Conservation (phyloP, 2,113 vertebrate genomes). For the Bucco capensis region DNA sequence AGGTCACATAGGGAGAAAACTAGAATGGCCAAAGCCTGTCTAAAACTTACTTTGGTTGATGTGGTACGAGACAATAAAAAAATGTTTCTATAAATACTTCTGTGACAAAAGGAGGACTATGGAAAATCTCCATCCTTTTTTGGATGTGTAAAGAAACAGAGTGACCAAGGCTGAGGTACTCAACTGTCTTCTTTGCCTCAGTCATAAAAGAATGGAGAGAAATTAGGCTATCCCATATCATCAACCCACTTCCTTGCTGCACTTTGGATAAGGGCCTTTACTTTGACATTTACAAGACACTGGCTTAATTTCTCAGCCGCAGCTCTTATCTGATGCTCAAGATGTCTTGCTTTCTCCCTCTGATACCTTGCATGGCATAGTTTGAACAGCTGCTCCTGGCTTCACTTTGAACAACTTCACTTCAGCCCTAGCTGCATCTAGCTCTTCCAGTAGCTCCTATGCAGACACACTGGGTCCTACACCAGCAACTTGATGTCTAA, state of each 20-base stretch:
- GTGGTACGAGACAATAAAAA: too few species aligned
- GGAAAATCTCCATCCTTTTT: too few species aligned
- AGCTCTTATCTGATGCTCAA: neutral
- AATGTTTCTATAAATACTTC: too few species aligned
- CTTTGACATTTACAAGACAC: neutral
- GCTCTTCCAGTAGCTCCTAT: neutral
- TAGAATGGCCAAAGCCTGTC: too few species aligned
- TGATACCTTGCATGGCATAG: rapidly evolving
- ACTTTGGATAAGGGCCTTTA: neutral
- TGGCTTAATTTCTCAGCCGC: neutral
- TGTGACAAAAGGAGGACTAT: too few species aligned
- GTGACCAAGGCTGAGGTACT: too few species aligned
- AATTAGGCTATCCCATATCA: neutral
- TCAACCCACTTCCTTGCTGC: neutral
- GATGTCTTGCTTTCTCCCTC: neutral
- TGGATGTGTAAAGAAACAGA: too few species aligned
- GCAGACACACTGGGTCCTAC: neutral
- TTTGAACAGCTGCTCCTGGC: neutral
- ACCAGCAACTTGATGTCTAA: neutral
- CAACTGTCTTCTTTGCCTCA: too few species aligned
- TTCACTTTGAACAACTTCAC: neutral
- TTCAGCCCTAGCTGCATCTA: neutral
- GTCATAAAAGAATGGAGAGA: neutral
- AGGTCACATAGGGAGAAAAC: too few species aligned
- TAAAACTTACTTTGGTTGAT: too few species aligned